Evolutionary conservation across 2,888 invertebrate species (phyloP).

Genomic region (Drosophila parthenogenetica): DNA sequence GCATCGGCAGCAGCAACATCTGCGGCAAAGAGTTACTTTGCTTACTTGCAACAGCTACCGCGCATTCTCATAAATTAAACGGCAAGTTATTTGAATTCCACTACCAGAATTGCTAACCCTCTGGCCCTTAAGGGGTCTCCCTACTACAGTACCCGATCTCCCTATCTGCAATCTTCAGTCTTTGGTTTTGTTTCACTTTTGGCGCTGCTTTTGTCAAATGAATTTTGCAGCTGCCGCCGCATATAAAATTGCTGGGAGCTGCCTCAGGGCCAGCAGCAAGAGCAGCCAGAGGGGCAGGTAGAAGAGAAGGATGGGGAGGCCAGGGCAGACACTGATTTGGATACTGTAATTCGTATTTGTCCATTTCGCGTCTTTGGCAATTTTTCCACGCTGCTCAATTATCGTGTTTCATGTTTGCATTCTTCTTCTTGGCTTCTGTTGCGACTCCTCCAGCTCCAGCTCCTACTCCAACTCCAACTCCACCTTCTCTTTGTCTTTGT

Average conservation of each 20-base stretch:
- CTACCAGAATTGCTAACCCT: constrained; percentile 32
- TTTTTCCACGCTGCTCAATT: constrained; percentile 82
- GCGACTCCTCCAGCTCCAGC: constrained; percentile 19
- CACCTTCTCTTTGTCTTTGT: constrained; percentile 18
- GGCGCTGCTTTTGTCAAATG: constrained; percentile 75
- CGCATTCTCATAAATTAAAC: constrained; percentile 83
- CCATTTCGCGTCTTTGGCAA: constrained; percentile 80
- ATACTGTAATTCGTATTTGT: constrained; percentile 82
- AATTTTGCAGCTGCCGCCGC: constrained; percentile 82
- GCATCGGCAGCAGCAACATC: constrained; percentile 38
- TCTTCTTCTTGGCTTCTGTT: constrained; percentile 63
- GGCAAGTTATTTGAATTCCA: constrained; percentile 83
- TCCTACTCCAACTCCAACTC: not conserved
- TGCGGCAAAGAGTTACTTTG: constrained; percentile 3
- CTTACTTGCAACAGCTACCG: constrained; percentile 59
- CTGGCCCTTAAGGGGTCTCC: constrained; percentile 6
- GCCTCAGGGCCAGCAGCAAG: constrained; percentile 34
- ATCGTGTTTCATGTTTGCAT: constrained; percentile 78
- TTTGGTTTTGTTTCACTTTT: constrained; percentile 53
- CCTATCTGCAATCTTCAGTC: not conserved
- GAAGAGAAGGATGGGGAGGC: not conserved
- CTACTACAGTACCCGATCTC: not conserved
- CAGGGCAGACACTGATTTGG: constrained; percentile 76
- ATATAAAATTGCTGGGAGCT: constrained; percentile 65
- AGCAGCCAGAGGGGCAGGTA: not conserved